phyloP scores from a whole-genome alignment of 2,797 vertebrate genomes.

The Squalus acanthias region DNA sequence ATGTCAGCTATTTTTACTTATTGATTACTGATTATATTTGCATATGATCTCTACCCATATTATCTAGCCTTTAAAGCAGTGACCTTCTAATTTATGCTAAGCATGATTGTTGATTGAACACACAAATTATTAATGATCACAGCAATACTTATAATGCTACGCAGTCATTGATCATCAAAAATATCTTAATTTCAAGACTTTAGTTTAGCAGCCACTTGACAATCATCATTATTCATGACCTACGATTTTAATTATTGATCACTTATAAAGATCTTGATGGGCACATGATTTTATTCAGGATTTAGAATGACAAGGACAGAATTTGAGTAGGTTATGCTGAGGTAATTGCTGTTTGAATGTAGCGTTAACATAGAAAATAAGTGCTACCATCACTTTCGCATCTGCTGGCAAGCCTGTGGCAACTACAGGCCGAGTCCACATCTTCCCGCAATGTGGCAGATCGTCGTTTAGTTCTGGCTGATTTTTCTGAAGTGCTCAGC shows the following conservation, averaged over 20 bases:
- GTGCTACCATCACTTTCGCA: not conserved
- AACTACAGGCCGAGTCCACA: not conserved
- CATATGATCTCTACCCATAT: not conserved
- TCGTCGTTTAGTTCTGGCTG: not conserved
- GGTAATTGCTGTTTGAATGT: not conserved
- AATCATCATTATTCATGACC: not conserved
- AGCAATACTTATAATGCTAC: not conserved
- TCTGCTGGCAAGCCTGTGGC: not conserved
- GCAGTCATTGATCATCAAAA: not conserved
- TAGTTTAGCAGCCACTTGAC: not conserved
- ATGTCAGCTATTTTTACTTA: not conserved
- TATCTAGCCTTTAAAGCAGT: not conserved
- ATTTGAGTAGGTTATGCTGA: not conserved
- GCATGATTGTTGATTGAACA: not conserved
- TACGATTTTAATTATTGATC: not conserved
- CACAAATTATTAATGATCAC: not conserved
- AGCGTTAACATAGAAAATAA: not conserved
- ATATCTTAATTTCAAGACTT: not conserved
- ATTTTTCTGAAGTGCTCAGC: not conserved
- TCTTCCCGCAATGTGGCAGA: not conserved
- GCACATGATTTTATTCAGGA: not conserved
- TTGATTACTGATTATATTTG: not conserved
- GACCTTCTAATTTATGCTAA: not conserved
- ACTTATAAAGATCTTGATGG: not conserved
- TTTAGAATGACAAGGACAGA: not conserved